Evolutionary conservation across 2,888 invertebrate genomes (phyloP).

Genomic region (Mechanitis mazaeus): DNA sequence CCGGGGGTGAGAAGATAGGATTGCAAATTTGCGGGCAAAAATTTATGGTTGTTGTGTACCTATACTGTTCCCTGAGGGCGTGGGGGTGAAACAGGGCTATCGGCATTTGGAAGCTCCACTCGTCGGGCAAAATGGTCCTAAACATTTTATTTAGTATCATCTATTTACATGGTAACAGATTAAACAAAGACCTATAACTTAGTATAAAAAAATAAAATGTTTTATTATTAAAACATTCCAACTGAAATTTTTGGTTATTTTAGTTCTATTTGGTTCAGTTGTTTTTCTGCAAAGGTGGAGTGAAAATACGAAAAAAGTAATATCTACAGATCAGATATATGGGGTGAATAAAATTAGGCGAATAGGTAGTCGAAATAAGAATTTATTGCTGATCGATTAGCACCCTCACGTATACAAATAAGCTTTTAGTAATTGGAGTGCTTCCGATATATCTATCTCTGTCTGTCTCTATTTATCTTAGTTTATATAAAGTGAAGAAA

Average conservation of each 20-base stretch:
- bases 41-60: conserved; percentile 65
- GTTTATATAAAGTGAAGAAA: conserved; percentile 25
- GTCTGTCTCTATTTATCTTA: conserved; percentile 31
- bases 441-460: conserved; percentile 42
- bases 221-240: neutral
- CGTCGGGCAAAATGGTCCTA: conserved; percentile 73
- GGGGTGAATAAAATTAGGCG: conserved; percentile 41
- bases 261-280: too few relatives aligned
- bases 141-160: conserved; percentile 73
- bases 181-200: neutral
- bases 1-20: conserved; percentile 70
- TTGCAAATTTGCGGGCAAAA: conserved; percentile 76
- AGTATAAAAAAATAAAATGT: neutral
- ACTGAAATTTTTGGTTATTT: too few relatives aligned
- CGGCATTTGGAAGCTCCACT: conserved; percentile 67
- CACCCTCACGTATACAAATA: conserved; percentile 50
- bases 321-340: conserved; percentile 11
- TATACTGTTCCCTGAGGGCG: conserved; percentile 60
- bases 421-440: conserved; percentile 65
- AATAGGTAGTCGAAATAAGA: conserved; percentile 48
- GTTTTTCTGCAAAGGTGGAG: neutral
- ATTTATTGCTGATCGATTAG: conserved; percentile 64
- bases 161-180: neutral
- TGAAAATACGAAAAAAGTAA: conserved; percentile 2
- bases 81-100: conserved; percentile 68